Conservation (phyloP, 1,140 invertebrate genomes). For the Orussus abietinus region DNA sequence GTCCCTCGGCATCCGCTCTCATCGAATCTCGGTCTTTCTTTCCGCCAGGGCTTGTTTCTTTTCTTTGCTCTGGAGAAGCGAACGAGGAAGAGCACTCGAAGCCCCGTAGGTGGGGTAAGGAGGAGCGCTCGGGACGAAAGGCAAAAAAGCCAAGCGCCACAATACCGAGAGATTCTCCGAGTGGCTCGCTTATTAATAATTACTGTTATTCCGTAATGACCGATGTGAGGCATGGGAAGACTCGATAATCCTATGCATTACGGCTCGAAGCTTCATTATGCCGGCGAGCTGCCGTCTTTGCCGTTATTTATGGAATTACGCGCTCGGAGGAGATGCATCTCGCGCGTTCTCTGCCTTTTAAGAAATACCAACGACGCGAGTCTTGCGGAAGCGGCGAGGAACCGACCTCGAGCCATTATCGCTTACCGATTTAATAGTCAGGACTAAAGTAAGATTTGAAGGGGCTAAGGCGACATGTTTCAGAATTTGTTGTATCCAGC, state of each 20-base stretch:
- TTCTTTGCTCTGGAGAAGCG: constrained; percentile 16
- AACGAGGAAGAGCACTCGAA: neutral
- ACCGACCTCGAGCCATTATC: no score
- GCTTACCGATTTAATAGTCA: no score
- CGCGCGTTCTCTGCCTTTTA: constrained; percentile 30
- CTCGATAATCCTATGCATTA: constrained; percentile 54
- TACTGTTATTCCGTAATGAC: constrained; percentile 53
- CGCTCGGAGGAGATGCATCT: constrained; percentile 40
- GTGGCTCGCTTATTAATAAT: constrained; percentile 50
- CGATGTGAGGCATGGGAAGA: constrained; percentile 51
- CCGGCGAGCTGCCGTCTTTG: constrained; percentile 28
- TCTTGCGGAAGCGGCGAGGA: no score
- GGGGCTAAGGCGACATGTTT: no score
- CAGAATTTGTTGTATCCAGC: no score
- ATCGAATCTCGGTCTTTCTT: constrained; percentile 40
- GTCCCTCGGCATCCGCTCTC: constrained; percentile 52
- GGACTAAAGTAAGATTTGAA: no score
- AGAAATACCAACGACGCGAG: no score
- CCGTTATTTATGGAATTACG: constrained; percentile 46
- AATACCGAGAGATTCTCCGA: constrained; percentile 37
- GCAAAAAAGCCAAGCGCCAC: constrained; percentile 32
- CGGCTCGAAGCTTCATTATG: constrained; percentile 42
- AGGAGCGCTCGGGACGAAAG: constrained; percentile 18
- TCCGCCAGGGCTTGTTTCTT: constrained; percentile 4
- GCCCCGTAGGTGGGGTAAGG: constrained; percentile 17